phyloP scores from a whole-genome alignment of 2,797 vertebrate species.

The Halcyon badia region DNA sequence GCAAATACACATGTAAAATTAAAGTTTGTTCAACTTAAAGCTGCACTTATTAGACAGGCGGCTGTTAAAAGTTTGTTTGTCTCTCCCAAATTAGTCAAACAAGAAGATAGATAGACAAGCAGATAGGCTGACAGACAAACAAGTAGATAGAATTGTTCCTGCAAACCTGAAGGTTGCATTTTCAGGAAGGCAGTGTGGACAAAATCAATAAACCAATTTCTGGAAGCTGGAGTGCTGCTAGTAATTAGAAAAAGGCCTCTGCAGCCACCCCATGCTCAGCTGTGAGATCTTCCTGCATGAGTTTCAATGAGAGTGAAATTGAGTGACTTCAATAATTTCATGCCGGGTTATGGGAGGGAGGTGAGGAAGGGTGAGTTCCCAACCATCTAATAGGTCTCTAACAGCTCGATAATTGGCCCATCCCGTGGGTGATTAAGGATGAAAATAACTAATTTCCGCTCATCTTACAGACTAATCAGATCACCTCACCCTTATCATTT shows the following conservation, averaged over 20 bases:
- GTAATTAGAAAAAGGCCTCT: slow-evolving; percentile 56
- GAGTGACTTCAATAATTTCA: slow-evolving; percentile 78
- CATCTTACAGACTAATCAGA: slow-evolving; percentile 78
- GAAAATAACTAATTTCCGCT: slow-evolving; percentile 81
- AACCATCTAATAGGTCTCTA: slow-evolving; percentile 75
- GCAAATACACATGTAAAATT: slow-evolving; percentile 22
- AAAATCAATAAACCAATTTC: slow-evolving; percentile 73
- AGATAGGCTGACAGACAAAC: slow-evolving; percentile 52
- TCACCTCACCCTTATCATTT: slow-evolving; percentile 73
- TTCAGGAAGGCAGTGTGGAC: slow-evolving; percentile 31
- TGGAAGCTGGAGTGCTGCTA: slow-evolving; percentile 8
- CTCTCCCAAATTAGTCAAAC: not conserved
- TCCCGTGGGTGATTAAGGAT: slow-evolving; percentile 77
- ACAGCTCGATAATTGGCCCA: slow-evolving; percentile 77
- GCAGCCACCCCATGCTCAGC: slow-evolving; percentile 40
- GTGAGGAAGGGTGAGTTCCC: slow-evolving; percentile 71
- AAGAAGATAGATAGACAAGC: not conserved
- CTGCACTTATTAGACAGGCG: not conserved
- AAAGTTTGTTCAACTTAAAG: slow-evolving; percentile 2
- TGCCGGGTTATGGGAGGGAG: slow-evolving; percentile 68
- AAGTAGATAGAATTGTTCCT: slow-evolving; percentile 44
- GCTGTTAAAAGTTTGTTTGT: slow-evolving; percentile 24
- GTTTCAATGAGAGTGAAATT: slow-evolving; percentile 74
- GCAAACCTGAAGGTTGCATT: slow-evolving; percentile 27
- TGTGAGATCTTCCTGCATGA: slow-evolving; percentile 63